phyloP scores from a whole-genome alignment of 2,797 vertebrate genomes.

The Todus mexicanus region DNA sequence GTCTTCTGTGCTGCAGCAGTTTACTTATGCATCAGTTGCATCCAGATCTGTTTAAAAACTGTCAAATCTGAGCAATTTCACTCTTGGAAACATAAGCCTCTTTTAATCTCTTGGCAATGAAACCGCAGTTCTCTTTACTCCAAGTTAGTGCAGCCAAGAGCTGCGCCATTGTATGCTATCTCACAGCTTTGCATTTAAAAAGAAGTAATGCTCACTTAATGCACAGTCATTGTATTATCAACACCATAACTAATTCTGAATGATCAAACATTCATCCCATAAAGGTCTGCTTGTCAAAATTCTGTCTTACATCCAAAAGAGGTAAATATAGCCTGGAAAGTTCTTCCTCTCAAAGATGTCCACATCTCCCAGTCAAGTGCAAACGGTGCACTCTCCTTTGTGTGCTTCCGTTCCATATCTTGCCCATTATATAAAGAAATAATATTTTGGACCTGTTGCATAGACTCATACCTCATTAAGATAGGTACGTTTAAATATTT shows the following conservation, averaged over 20 bases:
- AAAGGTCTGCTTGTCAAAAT: background rate
- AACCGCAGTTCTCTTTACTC: background rate
- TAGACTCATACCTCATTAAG: background rate
- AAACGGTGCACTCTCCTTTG: background rate
- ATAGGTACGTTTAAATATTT: background rate
- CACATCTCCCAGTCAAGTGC: background rate
- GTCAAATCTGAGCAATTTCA: constrained; percentile 38
- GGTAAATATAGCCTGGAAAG: background rate
- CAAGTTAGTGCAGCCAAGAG: constrained; percentile 37
- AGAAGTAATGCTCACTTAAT: constrained; percentile 5
- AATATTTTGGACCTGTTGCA: background rate
- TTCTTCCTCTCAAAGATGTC: background rate
- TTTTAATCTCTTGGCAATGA: constrained; percentile 37
- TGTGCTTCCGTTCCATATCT: background rate
- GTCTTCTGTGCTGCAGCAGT: constrained; percentile 6
- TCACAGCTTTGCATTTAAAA: constrained; percentile 29
- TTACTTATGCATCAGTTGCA: constrained; percentile 10
- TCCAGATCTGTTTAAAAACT: constrained; percentile 16
- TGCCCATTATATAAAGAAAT: background rate
- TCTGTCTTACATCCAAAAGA: background rate
- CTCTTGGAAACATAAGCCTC: constrained; percentile 34
- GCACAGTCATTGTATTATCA: background rate
- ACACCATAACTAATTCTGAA: background rate
- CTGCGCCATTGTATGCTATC: background rate
- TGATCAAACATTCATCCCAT: background rate